A percentile compares a stretch with the other conserved stretches of the same genome.
Evolutionary conservation across 1,140 invertebrate genomes (phyloP).

Genomic region (Triops longicaudatus): DNA sequence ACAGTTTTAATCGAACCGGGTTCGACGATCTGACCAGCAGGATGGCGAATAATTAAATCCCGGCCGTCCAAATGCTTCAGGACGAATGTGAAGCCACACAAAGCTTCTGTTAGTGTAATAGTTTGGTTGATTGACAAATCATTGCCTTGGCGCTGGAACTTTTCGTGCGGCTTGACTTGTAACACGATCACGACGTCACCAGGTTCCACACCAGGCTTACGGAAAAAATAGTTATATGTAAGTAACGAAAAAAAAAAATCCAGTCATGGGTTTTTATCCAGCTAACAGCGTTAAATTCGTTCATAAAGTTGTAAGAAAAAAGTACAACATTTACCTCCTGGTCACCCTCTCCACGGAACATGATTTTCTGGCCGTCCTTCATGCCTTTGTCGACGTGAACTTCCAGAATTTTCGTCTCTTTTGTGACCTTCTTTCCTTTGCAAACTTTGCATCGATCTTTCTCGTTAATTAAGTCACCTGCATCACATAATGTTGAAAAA

Average conservation of each 20-base stretch:
- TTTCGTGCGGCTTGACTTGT: conserved; percentile 67
- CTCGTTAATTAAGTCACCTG: conserved; percentile 62
- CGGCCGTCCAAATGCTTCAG: conserved; percentile 71
- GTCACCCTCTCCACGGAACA: conserved; percentile 80
- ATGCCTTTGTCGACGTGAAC: conserved; percentile 88
- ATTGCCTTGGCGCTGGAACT: conserved; percentile 62
- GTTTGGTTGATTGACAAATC: conserved; percentile 66
- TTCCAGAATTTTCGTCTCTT: conserved; percentile 71
- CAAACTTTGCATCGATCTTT: conserved; percentile 73
- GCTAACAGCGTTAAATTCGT: too few relatives aligned
- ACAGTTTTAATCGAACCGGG: conserved; percentile 70
- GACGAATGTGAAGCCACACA: conserved; percentile 79
- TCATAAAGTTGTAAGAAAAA: too few relatives aligned
- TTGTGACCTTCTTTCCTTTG: conserved; percentile 67
- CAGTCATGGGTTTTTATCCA: too few relatives aligned
- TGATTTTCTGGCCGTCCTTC: conserved; percentile 76
- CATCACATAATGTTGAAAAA: conserved; percentile 3
- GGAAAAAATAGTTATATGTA: conserved; percentile 26
- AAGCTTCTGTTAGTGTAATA: conserved; percentile 71
- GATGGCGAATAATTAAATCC: conserved; percentile 59
- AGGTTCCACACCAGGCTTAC: conserved; percentile 63
- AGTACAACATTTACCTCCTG: conserved; percentile 55
- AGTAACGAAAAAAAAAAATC: background rate
- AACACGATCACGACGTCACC: conserved; percentile 72
- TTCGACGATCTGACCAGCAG: conserved; percentile 63